Percentiles rank a stretch among this genome's conserved stretches.
Conservation (phyloP, 2,113 vertebrate genomes). For the Felis chaus region DNA sequence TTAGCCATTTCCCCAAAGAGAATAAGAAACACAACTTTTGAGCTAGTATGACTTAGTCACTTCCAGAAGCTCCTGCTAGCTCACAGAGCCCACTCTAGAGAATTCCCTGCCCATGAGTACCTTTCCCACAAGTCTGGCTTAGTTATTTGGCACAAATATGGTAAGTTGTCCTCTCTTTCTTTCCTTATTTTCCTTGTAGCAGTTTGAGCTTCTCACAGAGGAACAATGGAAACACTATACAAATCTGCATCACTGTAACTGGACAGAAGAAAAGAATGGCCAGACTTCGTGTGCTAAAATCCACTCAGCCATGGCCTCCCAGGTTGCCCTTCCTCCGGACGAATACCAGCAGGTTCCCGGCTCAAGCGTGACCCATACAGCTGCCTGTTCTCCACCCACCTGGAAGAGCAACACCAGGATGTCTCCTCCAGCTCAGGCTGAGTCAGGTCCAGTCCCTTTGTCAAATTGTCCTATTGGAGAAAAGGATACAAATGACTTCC, state of each 20-base stretch:
- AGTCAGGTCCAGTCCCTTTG: not conserved
- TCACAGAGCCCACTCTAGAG: not conserved
- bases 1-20: not conserved
- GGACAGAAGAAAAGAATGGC: constrained; percentile 65
- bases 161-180: not conserved
- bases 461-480: not conserved
- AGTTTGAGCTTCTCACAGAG: constrained; percentile 87
- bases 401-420: fast-evolving
- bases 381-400: not conserved
- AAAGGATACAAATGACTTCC: constrained; percentile 6
- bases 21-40: not conserved
- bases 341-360: not conserved
- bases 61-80: not conserved
- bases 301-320: not conserved
- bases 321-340: not conserved
- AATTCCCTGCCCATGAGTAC: not conserved
- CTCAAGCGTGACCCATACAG: not conserved
- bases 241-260: constrained; percentile 77
- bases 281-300: not conserved
- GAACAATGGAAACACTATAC: constrained; percentile 86
- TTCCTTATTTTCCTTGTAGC: constrained; percentile 81
- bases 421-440: not conserved
- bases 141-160: not conserved
- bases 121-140: not conserved
- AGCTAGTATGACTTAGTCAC: not conserved